These are phyloP conservation scores for Fistularia tabacaria DNA, from an alignment of 2,797 vertebrate species.

Conservation along the genomic window DNA sequence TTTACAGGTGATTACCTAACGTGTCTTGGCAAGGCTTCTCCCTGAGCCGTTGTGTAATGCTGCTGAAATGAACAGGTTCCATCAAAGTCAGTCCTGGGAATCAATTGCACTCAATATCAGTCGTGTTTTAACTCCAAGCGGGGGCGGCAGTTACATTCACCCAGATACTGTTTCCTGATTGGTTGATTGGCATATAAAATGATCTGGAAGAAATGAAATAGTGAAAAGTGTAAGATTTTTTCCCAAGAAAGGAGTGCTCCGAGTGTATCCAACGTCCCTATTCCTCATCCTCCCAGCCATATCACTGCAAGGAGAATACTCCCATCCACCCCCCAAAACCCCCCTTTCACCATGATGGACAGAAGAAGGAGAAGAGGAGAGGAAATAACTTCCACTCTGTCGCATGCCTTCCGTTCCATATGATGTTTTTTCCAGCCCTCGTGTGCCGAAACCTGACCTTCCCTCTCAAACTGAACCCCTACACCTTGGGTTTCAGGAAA, in stretches of 20 bases:
- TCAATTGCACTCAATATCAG: neutral
- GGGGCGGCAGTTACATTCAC: too few species aligned
- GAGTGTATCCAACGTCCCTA: too few species aligned
- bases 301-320: constrained; percentile 35
- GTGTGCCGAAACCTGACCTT: constrained; percentile 49
- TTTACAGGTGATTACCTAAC: constrained; percentile 47
- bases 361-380: constrained; percentile 38
- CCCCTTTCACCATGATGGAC: constrained; percentile 42
- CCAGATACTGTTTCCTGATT: too few species aligned
- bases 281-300: constrained; percentile 37
- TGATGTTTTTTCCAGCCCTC: constrained; percentile 71
- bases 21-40: constrained; percentile 38
- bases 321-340: constrained; percentile 2
- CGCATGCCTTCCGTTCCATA: constrained; percentile 59
- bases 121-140: too few species aligned
- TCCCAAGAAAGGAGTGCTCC: too few species aligned
- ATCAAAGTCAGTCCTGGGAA: too few species aligned
- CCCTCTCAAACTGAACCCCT: constrained; percentile 47
- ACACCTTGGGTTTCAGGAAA: constrained; percentile 72
- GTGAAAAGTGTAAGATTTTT: constrained; percentile 10
- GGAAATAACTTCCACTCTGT: constrained; percentile 64
- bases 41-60: constrained; percentile 33
- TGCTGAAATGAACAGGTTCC: constrained; percentile 10
- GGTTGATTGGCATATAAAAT: too few species aligned
- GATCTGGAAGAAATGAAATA: too few species aligned